Conservation (phyloP, 2,797 vertebrate genomes). For the Podargus strigoides region DNA sequence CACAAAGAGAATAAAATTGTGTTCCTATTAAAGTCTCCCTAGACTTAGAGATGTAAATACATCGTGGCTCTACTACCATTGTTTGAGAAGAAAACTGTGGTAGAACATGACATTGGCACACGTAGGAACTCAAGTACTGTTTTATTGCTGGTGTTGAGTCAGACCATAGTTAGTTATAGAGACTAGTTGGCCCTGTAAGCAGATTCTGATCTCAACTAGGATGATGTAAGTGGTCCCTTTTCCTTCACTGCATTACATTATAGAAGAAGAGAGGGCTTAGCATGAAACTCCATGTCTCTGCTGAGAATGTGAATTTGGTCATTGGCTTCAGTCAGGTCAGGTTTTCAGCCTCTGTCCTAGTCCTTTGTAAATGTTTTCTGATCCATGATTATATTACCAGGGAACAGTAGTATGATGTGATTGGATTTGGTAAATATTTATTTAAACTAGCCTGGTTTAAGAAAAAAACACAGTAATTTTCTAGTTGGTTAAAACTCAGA, state of each 20-base stretch:
- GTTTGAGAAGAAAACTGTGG: neutral
- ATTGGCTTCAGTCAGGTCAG: neutral
- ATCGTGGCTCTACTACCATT: fast-evolving
- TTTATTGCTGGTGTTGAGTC: neutral
- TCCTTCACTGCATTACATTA: neutral
- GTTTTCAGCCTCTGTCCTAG: neutral
- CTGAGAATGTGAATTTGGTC: neutral
- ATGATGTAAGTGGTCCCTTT: neutral
- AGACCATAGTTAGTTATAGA: neutral
- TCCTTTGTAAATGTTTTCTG: slow-evolving; percentile 25
- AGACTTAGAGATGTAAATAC: neutral
- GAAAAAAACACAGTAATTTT: neutral
- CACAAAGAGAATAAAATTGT: neutral
- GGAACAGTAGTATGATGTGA: neutral
- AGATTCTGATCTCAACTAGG: neutral
- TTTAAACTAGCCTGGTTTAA: neutral
- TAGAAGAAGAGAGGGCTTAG: neutral
- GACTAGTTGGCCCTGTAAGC: neutral
- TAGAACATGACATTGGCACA: fast-evolving
- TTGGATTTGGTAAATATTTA: neutral
- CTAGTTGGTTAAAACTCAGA: neutral
- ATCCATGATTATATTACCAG: neutral
- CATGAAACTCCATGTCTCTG: neutral
- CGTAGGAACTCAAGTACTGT: neutral
- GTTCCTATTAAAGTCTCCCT: neutral